Base-by-base conservation (phyloP, 2,888 invertebrate species). In the Nyleta sp. region DNA sequence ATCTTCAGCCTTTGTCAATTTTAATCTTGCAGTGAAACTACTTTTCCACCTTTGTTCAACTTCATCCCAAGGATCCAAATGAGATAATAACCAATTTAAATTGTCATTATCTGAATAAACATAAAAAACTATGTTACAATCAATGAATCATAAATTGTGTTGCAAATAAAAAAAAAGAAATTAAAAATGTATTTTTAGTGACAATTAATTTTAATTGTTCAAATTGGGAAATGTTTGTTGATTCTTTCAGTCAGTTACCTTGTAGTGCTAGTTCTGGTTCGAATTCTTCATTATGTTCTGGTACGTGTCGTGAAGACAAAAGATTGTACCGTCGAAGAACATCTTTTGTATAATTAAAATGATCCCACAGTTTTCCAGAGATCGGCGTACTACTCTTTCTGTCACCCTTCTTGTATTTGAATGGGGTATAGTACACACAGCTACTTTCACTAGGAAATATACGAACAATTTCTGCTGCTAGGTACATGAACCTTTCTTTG, bases 1-100 rank as follows among this genome's bases (percentile, higher is more conserved):
- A 24, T 8, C 15, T 42, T 53, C 38, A 40, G 2, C 18, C 10
- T 44, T 13, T 38, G 52, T 15, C n/a, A 73, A 17, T 17, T 1
- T 24, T 35, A 35, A 35, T 20, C 57, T 57, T 15, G 10, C 11
- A 13, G 20, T 13, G 48, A 57, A 73, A 20, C 24, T 73, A 0
- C 15, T 40, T 11, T 55, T 48, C 73, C 73, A 73, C 42, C 10
- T 55, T 18, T 11, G 20, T 28, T 24, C 17, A 2, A 73, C 57
- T 38, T 57, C 50, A 20, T 31, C 17, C 50, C 48, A 73, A 1
- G 57, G 73, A 22, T 64, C 73, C 18, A 73, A 4, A 42, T 65
- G 44, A 1, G 48, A 48, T 24, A 17, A 28, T n/a, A 65, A 38
- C 65, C 65, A 53, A 11, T 52, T 31, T 15, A 65, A 42, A 42